Conservation (phyloP, 2,888 invertebrate species). For the Cataglyphis livida region DNA sequence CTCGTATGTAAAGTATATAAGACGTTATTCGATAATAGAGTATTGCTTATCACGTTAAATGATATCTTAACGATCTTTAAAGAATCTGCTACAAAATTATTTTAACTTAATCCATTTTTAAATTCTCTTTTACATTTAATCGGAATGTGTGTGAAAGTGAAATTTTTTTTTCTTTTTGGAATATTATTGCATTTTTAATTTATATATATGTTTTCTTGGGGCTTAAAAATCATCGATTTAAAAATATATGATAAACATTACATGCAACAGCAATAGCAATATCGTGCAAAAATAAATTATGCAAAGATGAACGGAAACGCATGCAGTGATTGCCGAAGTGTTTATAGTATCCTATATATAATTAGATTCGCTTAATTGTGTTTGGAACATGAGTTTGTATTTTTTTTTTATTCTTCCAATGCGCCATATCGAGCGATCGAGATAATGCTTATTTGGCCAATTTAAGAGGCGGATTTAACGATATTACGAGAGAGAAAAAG, state of each 20-base stretch:
- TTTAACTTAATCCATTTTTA: not conserved
- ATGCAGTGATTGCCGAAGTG: not conserved
- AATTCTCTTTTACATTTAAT: not conserved
- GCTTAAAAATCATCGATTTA: not conserved
- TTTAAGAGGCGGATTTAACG: conserved; percentile 47
- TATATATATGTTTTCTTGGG: not conserved
- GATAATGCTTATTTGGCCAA: conserved; percentile 48
- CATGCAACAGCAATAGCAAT: not conserved
- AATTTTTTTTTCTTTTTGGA: not conserved
- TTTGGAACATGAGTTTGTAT: not conserved
- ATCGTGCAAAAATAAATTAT: not conserved
- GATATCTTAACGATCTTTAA: too few species aligned
- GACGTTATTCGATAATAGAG: not conserved
- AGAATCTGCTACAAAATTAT: not conserved
- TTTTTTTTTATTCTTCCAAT: not conserved
- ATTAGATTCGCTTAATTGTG: not conserved
- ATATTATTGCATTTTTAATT: not conserved
- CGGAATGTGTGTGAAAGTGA: not conserved
- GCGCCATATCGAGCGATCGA: not conserved
- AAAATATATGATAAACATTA: not conserved
- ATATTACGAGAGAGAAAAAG: conserved; percentile 43
- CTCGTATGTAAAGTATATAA: not conserved
- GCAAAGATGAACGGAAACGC: not conserved
- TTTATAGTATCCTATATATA: not conserved
- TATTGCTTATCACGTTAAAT: not conserved